Percentiles rank a stretch among this genome's conserved stretches.
These are phyloP conservation scores for Platanista minor DNA, from an alignment of 2,113 vertebrate genomes.

Conservation along the genomic window DNA sequence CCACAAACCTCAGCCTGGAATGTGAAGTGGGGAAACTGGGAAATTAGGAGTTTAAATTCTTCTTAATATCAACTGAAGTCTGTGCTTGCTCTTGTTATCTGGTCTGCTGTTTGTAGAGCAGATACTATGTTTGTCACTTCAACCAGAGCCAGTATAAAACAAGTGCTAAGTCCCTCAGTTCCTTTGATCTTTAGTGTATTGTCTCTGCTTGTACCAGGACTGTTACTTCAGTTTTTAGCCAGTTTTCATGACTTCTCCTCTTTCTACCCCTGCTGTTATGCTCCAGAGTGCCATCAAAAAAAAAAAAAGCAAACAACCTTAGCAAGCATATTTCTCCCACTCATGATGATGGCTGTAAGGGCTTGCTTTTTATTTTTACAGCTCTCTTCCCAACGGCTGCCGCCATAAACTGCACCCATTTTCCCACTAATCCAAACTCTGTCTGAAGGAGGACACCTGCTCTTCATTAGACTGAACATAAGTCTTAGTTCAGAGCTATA, in stretches of 20 bases:
- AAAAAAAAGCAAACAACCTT: background rate
- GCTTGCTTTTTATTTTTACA: background rate
- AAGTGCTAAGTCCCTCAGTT: background rate
- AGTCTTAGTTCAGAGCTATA: background rate
- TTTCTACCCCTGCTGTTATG: background rate
- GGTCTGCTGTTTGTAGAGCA: background rate
- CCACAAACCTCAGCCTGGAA: background rate
- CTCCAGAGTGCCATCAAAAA: background rate
- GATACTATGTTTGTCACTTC: background rate
- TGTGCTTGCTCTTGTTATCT: background rate
- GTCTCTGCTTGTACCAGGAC: background rate
- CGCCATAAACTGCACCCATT: rapidly evolving
- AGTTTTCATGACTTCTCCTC: background rate
- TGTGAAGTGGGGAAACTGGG: background rate
- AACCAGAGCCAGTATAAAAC: background rate
- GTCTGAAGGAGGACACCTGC: background rate
- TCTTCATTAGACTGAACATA: background rate
- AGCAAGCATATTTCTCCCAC: background rate
- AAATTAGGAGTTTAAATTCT: background rate
- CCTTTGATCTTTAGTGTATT: background rate
- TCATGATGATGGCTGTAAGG: rapidly evolving
- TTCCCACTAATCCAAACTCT: background rate
- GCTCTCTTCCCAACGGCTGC: background rate
- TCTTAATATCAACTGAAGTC: background rate
- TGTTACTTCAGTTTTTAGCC: background rate